Base-by-base conservation (phyloP, 2,113 vertebrate species). In the Hylia prasina region DNA sequence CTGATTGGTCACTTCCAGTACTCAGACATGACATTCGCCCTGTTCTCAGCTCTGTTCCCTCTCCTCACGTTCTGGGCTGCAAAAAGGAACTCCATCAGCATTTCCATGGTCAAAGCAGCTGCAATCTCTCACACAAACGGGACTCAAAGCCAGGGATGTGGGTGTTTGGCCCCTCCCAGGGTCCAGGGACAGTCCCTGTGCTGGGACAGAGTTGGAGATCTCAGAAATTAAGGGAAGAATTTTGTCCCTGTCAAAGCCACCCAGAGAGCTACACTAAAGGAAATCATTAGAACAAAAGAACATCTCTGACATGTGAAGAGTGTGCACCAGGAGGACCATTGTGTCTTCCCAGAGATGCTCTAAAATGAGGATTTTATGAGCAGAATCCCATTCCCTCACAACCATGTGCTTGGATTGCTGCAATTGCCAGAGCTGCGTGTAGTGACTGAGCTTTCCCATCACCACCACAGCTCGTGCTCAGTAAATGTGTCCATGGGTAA, bases 101-200 rank as follows among this genome's bases (percentile, higher is more conserved):
- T 45, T 14, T 11, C 44, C 53, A 8, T 17, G 78, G 24, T 5
- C 47, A 42, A 6, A n/a, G 83, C 64, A 66, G 66, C 56, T 63
- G 68, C 12, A 18, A 33, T 10, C 12, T 22, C 42, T 9, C 8
- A 13, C 42, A 33, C 2, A 18, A 23, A 9, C 60, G 37, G 40
- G 3, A 5, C 2, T 6, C 0, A 1, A 23, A 19, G 71, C 7
- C 33, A 12, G 30, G 9, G 42, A 0, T 2, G 56, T 3, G 73
- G 45, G 5, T 23, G 9, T 25, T 11, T 7, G 14, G 47, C 66
- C 44, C 70, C 60, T 73, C 37, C 58, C 56, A 21, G 4, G 42
- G 39, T 2, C 44, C 91, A 35, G 6, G 73, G 33, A 68, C 2
- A 9, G n/a, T 16, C 64, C 80, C n/a, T 8, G 6, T 1, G 21